Base-by-base conservation (phyloP, 35 echinoderm and acorn worm genomes). In the Amphiura filiformis region DNA sequence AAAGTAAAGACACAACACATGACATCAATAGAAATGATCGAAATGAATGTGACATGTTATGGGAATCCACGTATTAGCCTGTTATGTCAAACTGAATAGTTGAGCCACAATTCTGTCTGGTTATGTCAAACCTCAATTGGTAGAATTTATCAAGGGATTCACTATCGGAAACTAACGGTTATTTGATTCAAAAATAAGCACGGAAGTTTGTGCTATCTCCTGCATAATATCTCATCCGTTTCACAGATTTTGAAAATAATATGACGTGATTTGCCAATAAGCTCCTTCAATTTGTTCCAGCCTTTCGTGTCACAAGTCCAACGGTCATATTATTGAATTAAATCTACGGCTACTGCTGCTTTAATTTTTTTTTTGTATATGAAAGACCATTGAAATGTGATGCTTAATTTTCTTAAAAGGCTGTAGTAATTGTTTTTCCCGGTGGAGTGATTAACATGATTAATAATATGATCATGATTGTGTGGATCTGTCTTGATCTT, bases 151-250 rank as follows among this genome's bases (percentile, higher is more conserved):
- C 7, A 70, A 26, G 28, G 3, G 61, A 70, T 70, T 23, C 28
- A 2, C 9, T 15, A 70, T 70, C 61, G 61, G 61, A 70, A 70
- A 70, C 61, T n/a, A 70, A 70, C 7, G 17, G 15, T 70, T 70
- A 70, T 30, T 70, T 70, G 61, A 70, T 70, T 70, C 28, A 23
- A 18, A 70, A 70, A 70, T 70, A 70, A 70, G 61, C 61, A 70
- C 61, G 61, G 61, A 70, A 70, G 61, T 23, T 70, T 70, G n/a
- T 18, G 26, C 15, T 15, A n/a, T 7, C 20, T 52, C 1, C 7
- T 13, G 61, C 61, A 70, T 70, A 70, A 70, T 47, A 70, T 70
- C 61, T 70, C 28, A 70, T 70, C 61, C 61, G 61, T 70, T 70
- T 70, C 28, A 70, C 61, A 70, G 61, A 70, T 70, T 70, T 70